A percentile compares a stretch with the other conserved stretches of the same genome.
These are phyloP conservation scores for Theonella swinhoei DNA, from an alignment of 37 sponge, comb jelly and placozoan genomes.

Conservation along the genomic window DNA sequence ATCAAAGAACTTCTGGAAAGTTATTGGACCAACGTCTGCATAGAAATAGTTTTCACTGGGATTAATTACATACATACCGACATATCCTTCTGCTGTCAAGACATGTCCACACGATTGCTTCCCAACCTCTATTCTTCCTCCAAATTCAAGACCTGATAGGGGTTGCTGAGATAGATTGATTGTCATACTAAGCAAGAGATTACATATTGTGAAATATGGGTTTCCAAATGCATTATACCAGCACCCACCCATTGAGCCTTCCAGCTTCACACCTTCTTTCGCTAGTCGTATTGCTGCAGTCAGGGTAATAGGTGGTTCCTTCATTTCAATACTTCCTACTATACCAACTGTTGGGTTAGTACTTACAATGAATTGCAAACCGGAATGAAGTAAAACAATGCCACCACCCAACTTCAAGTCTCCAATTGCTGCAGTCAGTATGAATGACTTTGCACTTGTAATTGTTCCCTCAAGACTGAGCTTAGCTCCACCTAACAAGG, in stretches of 20 bases:
- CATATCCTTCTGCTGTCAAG: too few relatives aligned
- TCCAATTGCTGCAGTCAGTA: not conserved
- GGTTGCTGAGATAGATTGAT: too few relatives aligned
- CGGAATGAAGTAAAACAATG: constrained; percentile 7
- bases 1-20: too few relatives aligned
- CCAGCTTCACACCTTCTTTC: not conserved
- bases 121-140: too few relatives aligned
- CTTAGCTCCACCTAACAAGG: constrained; percentile 14
- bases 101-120: too few relatives aligned
- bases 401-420: constrained; percentile 17
- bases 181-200: too few relatives aligned
- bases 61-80: too few relatives aligned
- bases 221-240: too few relatives aligned
- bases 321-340: not conserved
- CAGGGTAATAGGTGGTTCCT: constrained; percentile 10
- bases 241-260: constrained; percentile 35
- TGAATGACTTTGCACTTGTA: not conserved
- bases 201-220: too few relatives aligned
- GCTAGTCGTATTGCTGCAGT: not conserved
- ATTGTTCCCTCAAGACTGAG: constrained; percentile 12
- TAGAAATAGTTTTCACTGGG: too few relatives aligned
- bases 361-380: constrained; percentile 6
- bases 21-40: too few relatives aligned
- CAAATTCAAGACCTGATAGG: too few relatives aligned
- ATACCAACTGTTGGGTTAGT: constrained; percentile 1